phyloP scores from a whole-genome alignment of 2,888 invertebrate genomes.

The Galeruca laticollis region DNA sequence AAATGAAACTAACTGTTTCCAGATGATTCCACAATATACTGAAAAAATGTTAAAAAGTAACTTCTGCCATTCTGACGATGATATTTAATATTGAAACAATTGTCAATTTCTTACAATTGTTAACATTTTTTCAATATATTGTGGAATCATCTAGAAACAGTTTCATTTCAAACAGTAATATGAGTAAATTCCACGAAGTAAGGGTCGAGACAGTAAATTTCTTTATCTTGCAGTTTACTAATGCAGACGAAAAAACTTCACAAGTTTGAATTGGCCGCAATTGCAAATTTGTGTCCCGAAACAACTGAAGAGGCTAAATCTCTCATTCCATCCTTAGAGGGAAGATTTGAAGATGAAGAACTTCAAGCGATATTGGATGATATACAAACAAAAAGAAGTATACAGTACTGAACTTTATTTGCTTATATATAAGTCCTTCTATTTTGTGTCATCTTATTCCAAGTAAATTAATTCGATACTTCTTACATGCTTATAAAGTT shows the following conservation, averaged over 20 bases:
- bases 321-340: constrained; percentile 95
- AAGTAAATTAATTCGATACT: not conserved
- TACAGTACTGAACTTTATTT: constrained; percentile 82
- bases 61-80: too few relatives aligned
- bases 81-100: too few relatives aligned
- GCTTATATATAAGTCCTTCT: not conserved
- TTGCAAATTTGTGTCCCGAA: constrained; percentile 99
- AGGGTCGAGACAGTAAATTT: constrained; percentile 28
- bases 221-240: constrained; percentile 76
- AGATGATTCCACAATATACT: too few relatives aligned
- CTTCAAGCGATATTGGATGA: constrained; percentile 96
- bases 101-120: too few relatives aligned
- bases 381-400: constrained; percentile 97
- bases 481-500: not conserved
- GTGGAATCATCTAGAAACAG: too few relatives aligned
- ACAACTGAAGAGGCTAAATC: constrained; percentile 98
- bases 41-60: too few relatives aligned
- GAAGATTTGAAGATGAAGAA: constrained; percentile 98
- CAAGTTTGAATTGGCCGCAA: constrained; percentile 97
- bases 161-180: too few relatives aligned
- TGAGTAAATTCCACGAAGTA: too few relatives aligned
- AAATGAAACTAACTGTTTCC: too few relatives aligned
- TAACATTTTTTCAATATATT: too few relatives aligned
- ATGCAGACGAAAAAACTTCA: constrained; percentile 92
- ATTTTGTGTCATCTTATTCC: not conserved